These are phyloP conservation scores for Leptogaster cylindrica DNA, from an alignment of 2,888 invertebrate genomes.

Conservation along the genomic window DNA sequence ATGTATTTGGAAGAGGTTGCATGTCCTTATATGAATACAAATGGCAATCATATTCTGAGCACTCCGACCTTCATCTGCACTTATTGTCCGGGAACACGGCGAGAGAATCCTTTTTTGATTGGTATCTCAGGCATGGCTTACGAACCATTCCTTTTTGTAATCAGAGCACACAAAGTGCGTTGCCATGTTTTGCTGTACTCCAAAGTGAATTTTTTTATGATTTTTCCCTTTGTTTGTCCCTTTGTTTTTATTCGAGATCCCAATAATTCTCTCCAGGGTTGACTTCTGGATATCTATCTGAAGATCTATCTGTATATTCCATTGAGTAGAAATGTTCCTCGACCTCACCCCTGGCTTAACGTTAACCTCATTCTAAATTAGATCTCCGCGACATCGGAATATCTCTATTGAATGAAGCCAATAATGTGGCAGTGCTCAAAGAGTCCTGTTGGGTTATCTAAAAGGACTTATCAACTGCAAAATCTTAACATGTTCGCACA, in stretches of 20 bases:
- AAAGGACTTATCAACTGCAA: not conserved
- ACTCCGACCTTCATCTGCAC: conserved; percentile 5
- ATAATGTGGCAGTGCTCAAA: not conserved
- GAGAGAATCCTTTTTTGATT: not conserved
- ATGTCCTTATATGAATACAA: conserved; percentile 15
- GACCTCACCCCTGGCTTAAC: too few species aligned
- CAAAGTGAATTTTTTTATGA: too few species aligned
- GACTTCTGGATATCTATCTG: too few species aligned
- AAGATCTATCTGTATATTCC: too few species aligned
- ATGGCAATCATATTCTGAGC: not conserved
- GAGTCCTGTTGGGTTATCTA: not conserved
- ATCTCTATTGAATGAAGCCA: not conserved
- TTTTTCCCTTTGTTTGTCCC: too few species aligned
- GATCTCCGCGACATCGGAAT: too few species aligned
- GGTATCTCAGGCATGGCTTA: not conserved
- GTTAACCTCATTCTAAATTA: too few species aligned
- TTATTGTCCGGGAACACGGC: not conserved
- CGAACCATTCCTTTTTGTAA: not conserved
- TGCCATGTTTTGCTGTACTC: not conserved
- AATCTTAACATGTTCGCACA: not conserved
- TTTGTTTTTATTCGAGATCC: too few species aligned
- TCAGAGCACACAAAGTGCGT: conserved; percentile 4
- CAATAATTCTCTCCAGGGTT: too few species aligned
- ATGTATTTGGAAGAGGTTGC: conserved; percentile 24
- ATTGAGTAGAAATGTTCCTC: too few species aligned